Evolutionary conservation across 2,113 vertebrate genomes (phyloP).

Genomic region (Lamprologus speciosus): DNA sequence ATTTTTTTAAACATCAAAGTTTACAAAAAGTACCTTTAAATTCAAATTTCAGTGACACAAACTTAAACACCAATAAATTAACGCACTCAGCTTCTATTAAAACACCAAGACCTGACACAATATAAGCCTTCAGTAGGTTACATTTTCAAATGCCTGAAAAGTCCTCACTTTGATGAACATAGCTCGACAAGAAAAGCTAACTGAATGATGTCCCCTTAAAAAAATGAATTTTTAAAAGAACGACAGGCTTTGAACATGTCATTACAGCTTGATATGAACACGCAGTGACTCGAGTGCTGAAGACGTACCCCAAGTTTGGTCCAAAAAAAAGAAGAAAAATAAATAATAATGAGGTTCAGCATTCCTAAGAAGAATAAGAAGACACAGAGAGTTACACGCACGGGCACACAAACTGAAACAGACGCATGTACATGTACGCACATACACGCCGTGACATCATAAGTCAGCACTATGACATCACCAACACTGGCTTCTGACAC

Average conservation of each 20-base stretch:
- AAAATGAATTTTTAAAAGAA: not conserved
- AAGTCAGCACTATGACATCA: conserved; percentile 65
- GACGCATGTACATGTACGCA: conserved; percentile 50
- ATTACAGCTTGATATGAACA: conserved; percentile 45
- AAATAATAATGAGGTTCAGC: conserved; percentile 40
- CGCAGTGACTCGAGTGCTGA: not conserved
- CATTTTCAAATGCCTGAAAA: conserved; percentile 3
- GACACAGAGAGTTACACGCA: conserved; percentile 31
- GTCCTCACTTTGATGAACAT: conserved; percentile 34
- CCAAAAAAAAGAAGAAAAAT: not conserved
- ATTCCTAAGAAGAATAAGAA: conserved; percentile 45
- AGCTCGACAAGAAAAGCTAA: conserved; percentile 25
- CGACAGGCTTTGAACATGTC: not conserved
- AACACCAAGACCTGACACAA: conserved; percentile 12
- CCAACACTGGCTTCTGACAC: conserved; percentile 61
- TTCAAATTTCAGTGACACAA: not conserved
- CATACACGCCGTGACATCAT: conserved; percentile 64
- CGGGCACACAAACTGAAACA: conserved; percentile 45
- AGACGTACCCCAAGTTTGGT: conserved; percentile 12
- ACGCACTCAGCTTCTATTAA: not conserved
- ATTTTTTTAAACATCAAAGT: not conserved
- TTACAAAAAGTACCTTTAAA: not conserved
- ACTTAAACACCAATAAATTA: not conserved
- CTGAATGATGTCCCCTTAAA: not conserved
- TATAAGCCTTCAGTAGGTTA: not conserved